Evolutionary conservation across 2,888 invertebrate species (phyloP).

Genomic region (Dasysyrphus tricinctus): DNA sequence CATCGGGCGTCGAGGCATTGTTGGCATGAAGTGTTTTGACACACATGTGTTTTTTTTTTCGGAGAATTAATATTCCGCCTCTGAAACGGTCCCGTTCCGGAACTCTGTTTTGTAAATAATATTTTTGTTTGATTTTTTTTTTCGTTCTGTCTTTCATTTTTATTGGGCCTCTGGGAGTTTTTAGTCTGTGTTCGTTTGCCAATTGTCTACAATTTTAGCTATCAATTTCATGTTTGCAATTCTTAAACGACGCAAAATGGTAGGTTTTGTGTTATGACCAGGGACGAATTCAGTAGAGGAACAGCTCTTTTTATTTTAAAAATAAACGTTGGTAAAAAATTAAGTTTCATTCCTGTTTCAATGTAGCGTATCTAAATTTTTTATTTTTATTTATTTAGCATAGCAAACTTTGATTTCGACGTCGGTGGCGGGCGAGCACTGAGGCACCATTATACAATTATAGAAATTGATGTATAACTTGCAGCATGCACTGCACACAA

Average conservation of each 20-base stretch:
- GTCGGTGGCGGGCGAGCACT: no score
- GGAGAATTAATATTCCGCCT: constrained; percentile 20
- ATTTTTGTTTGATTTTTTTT: not conserved
- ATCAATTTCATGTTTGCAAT: constrained; percentile 68
- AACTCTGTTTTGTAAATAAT: constrained; percentile 30
- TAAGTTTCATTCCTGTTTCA: no score
- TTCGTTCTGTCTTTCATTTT: constrained; percentile 1
- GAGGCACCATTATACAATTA: no score
- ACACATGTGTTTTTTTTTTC: constrained; percentile 53
- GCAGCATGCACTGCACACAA: no score
- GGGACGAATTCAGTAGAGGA: not conserved
- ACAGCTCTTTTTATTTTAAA: no score
- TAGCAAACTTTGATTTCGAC: no score
- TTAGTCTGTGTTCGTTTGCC: not conserved
- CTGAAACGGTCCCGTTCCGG: not conserved
- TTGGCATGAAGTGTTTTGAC: constrained; percentile 67
- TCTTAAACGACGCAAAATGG: constrained; percentile 52
- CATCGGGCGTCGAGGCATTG: constrained; percentile 41
- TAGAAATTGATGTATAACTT: no score
- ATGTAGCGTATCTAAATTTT: no score
- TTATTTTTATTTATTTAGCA: no score
- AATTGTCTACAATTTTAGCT: constrained; percentile 56
- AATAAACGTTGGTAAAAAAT: no score
- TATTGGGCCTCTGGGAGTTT: constrained; percentile 6
- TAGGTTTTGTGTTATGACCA: constrained; percentile 37